A percentile compares a stretch with the other conserved stretches of the same genome.
Conservation (phyloP, 2,888 invertebrate species). For the Nycteola revayana region DNA sequence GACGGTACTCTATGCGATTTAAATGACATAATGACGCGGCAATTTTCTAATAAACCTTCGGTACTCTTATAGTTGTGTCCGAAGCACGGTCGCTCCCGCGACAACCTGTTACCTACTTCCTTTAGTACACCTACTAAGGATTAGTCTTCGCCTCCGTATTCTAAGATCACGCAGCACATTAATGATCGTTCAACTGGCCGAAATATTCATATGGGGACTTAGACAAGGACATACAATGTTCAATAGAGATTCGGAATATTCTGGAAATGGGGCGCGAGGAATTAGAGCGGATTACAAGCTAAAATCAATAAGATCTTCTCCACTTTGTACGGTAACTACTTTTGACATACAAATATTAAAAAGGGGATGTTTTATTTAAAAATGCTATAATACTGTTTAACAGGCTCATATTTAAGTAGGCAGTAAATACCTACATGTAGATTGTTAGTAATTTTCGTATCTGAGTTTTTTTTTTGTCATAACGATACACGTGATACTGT, state of each 20-base stretch:
- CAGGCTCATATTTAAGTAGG: not conserved
- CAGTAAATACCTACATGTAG: too few relatives aligned
- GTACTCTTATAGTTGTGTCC: slow-evolving; percentile 69
- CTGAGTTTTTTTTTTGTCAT: too few relatives aligned
- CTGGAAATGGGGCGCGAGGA: slow-evolving; percentile 5
- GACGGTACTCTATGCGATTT: slow-evolving; percentile 81
- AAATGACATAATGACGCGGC: slow-evolving; percentile 81
- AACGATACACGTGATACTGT: too few relatives aligned
- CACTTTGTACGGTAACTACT: not conserved
- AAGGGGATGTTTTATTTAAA: too few relatives aligned
- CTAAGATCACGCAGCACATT: slow-evolving; percentile 15
- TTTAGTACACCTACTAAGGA: slow-evolving; percentile 61
- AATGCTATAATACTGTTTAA: not conserved
- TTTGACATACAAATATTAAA: too few relatives aligned
- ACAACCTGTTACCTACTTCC: slow-evolving; percentile 76
- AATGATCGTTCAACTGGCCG: too few relatives aligned
- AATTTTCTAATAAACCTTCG: slow-evolving; percentile 83
- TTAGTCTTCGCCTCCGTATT: slow-evolving; percentile 25
- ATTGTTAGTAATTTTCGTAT: too few relatives aligned
- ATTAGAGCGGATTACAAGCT: slow-evolving; percentile 9
- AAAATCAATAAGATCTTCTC: slow-evolving; percentile 13
- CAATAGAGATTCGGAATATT: slow-evolving; percentile 17
- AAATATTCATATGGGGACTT: too few relatives aligned
- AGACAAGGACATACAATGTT: slow-evolving; percentile 20
- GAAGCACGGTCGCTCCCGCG: slow-evolving; percentile 64